Evolutionary conservation across 2,797 vertebrate genomes (phyloP), one percentile per base, ranked within the genome.

Genomic region (Pantherophis alleghaniensis): DNA sequence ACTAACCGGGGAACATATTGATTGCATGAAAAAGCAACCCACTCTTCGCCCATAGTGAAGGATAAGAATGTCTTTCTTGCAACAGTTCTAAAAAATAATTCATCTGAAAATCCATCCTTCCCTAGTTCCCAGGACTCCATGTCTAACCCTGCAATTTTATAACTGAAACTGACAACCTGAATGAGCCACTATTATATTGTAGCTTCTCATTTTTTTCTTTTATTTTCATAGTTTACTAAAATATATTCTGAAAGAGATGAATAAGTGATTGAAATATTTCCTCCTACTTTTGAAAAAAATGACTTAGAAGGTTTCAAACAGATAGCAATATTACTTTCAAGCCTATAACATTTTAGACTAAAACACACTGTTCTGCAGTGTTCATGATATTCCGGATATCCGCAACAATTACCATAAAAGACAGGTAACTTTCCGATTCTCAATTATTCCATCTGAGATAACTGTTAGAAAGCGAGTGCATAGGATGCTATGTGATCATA

Each of bases 171-270:
- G 95, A 97, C 95, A 94, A 47, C 92, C 90, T 69, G 53, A 57
- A 87, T 97, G 98, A 98, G 96, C 97, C 97, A 98, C 92, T 11
- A 12, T 88, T 91, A 95, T 89, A 88, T 32, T 93, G 86, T 16
- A 95, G 94, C 96, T 95, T 95, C 96, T 94, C 92, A 95, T 61
- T 90, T 95, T 96, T 57, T 88, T 28, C 90, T 96, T 94, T 96
- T 92, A 90, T 93, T 95, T 95, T 59, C 55, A 86, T 95, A 89
- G 59, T 56, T 83, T 47, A 83, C 42, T 83, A 24, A 83, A 79
- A 22, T 5, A 47, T 22, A 12, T 83, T 83, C 42, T 47, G 47
- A 92, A 89, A 57, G n/a, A 95, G 93, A 96, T 94, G 26, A 94
- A 74, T 74, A 69, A 0, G 0, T n/a, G 4, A 20, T 63, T 91